Conservation (phyloP, 2,113 vertebrate species). For the Oncorhynchus nerka region DNA sequence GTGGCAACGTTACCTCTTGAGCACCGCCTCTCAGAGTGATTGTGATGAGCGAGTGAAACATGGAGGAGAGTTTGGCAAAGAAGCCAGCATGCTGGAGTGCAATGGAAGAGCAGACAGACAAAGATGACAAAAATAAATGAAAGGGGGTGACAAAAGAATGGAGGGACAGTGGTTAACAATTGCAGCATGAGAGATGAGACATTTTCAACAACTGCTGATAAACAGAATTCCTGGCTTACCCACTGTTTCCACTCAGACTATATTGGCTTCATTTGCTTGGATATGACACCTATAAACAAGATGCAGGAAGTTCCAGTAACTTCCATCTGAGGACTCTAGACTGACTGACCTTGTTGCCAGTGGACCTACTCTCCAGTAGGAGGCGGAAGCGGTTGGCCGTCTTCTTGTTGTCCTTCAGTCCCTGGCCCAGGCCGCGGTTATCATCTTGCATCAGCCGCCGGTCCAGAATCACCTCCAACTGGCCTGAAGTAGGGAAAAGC, state of each 20-base stretch:
- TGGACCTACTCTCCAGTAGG: slow-evolving; percentile 82
- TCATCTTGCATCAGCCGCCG: slow-evolving; percentile 96
- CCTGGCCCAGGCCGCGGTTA: slow-evolving; percentile 95
- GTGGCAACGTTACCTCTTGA: slow-evolving; percentile 76
- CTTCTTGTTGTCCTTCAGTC: slow-evolving; percentile 95
- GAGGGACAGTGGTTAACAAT: not conserved
- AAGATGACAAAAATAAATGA: slow-evolving; percentile 7
- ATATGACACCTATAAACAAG: not conserved
- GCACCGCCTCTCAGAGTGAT: slow-evolving; percentile 63
- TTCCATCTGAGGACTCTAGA: not conserved
- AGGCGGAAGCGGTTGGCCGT: slow-evolving; percentile 90
- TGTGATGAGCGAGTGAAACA: slow-evolving; percentile 78
- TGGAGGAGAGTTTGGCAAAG: slow-evolving; percentile 81
- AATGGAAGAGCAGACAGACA: slow-evolving; percentile 49
- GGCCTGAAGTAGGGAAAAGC: slow-evolving; percentile 73
- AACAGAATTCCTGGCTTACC: not conserved
- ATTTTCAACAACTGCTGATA: too few species aligned
- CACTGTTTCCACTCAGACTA: not conserved
- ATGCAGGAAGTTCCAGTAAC: not conserved
- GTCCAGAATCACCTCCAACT: slow-evolving; percentile 95
- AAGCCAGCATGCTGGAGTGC: slow-evolving; percentile 76
- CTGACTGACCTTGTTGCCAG: slow-evolving; percentile 75
- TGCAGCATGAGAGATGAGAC: not conserved
- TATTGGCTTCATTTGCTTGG: not conserved
- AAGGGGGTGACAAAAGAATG: not conserved